Percentiles rank a stretch among this genome's conserved stretches.
phyloP scores from a whole-genome alignment of 2,888 invertebrate species.

The Notocelia uddmanniana region DNA sequence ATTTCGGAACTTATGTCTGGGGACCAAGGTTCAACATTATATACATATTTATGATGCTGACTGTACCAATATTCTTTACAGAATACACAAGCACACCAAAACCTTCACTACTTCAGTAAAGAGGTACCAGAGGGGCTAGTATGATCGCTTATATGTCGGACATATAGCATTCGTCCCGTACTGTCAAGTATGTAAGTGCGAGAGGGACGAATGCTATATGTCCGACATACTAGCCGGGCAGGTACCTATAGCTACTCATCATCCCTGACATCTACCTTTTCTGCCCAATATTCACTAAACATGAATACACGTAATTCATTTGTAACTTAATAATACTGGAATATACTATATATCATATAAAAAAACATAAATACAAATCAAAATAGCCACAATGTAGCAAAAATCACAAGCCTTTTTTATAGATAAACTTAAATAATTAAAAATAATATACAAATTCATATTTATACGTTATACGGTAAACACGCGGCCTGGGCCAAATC shows the following conservation, averaged over 20 bases:
- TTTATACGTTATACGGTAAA: neutral
- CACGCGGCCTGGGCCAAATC: neutral
- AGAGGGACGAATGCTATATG: too few relatives aligned
- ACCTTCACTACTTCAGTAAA: too few relatives aligned
- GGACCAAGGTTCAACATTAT: too few relatives aligned
- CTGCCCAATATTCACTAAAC: neutral
- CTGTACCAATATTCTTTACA: too few relatives aligned
- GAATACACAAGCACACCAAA: too few relatives aligned
- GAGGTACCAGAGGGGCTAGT: too few relatives aligned
- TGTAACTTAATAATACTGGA: constrained; percentile 22
- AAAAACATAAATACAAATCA: constrained; percentile 4
- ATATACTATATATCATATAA: neutral
- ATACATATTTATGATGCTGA: too few relatives aligned
- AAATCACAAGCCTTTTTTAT: constrained; percentile 27
- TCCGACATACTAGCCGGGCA: too few relatives aligned
- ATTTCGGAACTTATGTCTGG: too few relatives aligned
- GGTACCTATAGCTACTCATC: neutral
- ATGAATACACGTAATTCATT: neutral
- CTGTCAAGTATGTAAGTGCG: too few relatives aligned
- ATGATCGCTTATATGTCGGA: too few relatives aligned
- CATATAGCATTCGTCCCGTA: too few relatives aligned
- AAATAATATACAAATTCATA: neutral
- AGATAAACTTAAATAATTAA: neutral
- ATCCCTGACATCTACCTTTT: neutral
- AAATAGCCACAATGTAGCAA: neutral